A percentile compares a stretch with the other conserved stretches of the same genome.
phyloP scores from a whole-genome alignment of 1,140 invertebrate genomes.

The Euwallacea fornicatus region DNA sequence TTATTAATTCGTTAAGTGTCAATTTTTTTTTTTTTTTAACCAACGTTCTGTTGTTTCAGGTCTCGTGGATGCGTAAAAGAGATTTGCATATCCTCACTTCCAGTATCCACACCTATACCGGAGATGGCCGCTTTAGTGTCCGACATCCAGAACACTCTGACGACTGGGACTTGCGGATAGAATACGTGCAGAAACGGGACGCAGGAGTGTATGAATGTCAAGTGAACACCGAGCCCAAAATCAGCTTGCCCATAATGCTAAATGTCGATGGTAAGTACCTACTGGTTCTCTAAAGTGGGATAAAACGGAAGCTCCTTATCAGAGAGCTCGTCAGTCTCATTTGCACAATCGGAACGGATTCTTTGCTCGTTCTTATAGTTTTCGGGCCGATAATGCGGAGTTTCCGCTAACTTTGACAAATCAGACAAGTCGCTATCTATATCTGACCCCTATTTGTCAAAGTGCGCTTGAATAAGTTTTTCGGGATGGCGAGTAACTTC shows the following conservation, averaged over 20 bases:
- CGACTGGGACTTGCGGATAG: conserved; percentile 89
- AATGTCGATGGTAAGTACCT: conserved; percentile 72
- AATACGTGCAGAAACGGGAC: conserved; percentile 82
- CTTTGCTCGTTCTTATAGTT: conserved; percentile 3
- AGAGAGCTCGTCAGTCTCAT: background rate
- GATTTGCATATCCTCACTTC: conserved; percentile 89
- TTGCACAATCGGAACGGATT: conserved; percentile 7
- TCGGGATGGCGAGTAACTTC: conserved; percentile 20
- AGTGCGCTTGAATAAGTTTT: conserved; percentile 33
- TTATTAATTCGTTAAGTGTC: no score
- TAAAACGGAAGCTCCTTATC: background rate
- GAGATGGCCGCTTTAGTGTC: conserved; percentile 82
- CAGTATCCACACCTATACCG: conserved; percentile 83
- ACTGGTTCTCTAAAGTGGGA: background rate
- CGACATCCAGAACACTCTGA: conserved; percentile 82
- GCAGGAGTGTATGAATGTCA: conserved; percentile 87
- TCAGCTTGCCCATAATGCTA: conserved; percentile 75
- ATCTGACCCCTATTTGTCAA: conserved; percentile 35
- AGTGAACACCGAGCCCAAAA: conserved; percentile 83
- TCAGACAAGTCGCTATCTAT: conserved; percentile 34
- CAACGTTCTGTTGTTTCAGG: conserved; percentile 57
- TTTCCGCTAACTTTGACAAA: conserved; percentile 40
- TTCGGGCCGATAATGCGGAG: conserved; percentile 38
- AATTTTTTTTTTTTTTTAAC: background rate
- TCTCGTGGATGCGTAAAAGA: conserved; percentile 89